Conservation (phyloP, 2,113 vertebrate genomes). For the Chitala chitala region DNA sequence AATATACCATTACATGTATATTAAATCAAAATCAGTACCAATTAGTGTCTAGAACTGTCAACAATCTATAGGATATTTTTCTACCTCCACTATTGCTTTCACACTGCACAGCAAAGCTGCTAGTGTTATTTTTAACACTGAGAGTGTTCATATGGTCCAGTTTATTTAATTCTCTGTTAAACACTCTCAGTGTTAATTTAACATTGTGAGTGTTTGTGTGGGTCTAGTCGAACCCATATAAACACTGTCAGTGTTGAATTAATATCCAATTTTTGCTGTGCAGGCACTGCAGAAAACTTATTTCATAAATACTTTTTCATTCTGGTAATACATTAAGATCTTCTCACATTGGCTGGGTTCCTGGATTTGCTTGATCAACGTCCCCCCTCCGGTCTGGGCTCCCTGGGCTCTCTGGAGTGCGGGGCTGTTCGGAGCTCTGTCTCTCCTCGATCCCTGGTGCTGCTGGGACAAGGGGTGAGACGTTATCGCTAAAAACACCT, state of each 20-base stretch:
- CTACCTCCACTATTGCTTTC: background rate
- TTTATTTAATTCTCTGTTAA: too few species aligned
- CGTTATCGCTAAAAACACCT: slow-evolving; percentile 25
- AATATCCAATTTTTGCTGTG: too few species aligned
- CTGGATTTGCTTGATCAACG: background rate
- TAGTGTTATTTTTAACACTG: too few species aligned
- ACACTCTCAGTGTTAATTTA: too few species aligned
- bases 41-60: background rate
- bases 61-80: background rate
- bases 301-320: background rate
- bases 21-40: background rate
- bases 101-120: too few species aligned
- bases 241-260: too few species aligned
- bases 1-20: too few species aligned
- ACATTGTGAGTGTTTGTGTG: too few species aligned
- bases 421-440: background rate
- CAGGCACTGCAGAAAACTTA: background rate
- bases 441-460: slow-evolving; percentile 23
- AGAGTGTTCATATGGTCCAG: too few species aligned
- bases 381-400: background rate
- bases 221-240: too few species aligned
- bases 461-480: background rate
- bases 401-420: slow-evolving; percentile 10
- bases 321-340: background rate
- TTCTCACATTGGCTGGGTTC: slow-evolving; percentile 17